Base-by-base conservation (phyloP, 2,888 invertebrate genomes). In the Rhogogaster chlorosoma region DNA sequence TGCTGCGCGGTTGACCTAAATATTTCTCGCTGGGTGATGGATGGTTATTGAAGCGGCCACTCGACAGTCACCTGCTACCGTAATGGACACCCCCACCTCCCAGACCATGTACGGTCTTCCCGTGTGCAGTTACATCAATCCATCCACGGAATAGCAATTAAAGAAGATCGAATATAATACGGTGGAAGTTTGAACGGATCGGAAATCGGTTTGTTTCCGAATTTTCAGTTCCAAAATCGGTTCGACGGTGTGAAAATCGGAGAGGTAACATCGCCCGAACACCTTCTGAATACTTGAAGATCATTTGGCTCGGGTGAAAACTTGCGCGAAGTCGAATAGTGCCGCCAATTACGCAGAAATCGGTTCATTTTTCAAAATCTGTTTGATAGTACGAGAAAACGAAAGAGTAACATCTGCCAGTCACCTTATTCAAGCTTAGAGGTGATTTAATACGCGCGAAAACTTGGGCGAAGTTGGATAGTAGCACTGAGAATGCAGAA, bases 41-140 rank as follows among this genome's bases (percentile, higher is more conserved):
- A 90, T 88, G 87, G 87, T 89, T 89, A 89, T 88, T 87, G 88
- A 88, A 87, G 87, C 86, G 86, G 86, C 86, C 85, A 87, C 64
- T 75, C 86, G 88, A 88, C 88, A 87, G 87, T 90, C 90, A 90
- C 90, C 90, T 90, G 90, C 90, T 88, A 88, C 87, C 84, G 88
- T 88, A 87, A 70, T 88, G 90, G 88, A 89, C 89, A 88, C 86
- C 86, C 89, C 42, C 67, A 64, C 70, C 70, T 67, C 12, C 53
- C 49, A 29, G 3, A 77, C 77, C 77, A 77, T 77, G 26, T 26
- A 77, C 18, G 77, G 77, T 42, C 38, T 38, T 42, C 38, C 22
- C 18, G 42, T 73, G 42, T 42, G 38, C 42, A 38, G 22, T 12
- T 26, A 73, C 73, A 73, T 42, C 22, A 85, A 87, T 86, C 84